Percentiles rank a stretch among this genome's conserved stretches.
Conservation (phyloP, 2,888 invertebrate species). For the Embidobia sp. region DNA sequence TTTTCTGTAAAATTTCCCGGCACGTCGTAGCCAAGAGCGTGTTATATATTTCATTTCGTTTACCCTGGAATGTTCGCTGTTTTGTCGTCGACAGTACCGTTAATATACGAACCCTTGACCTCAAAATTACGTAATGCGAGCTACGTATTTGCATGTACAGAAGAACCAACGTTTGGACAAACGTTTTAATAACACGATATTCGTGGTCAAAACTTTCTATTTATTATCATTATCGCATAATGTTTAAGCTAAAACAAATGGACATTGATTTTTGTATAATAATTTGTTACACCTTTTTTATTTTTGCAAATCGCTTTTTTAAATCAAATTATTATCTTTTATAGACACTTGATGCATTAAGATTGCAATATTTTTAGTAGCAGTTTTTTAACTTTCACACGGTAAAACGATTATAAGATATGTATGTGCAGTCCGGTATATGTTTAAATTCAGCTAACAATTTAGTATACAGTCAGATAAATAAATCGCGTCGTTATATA, state of each 20-base stretch:
- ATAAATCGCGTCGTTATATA: conserved; percentile 4
- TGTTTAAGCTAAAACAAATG: no score
- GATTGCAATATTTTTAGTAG: not conserved
- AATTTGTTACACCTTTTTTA: not conserved
- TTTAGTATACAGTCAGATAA: conserved; percentile 14
- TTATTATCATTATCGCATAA: not conserved
- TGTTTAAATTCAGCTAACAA: not conserved
- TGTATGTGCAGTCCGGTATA: conserved; percentile 26
- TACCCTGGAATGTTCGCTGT: conserved; percentile 57
- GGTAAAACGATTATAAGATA: conserved; percentile 9
- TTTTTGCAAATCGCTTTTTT: no score
- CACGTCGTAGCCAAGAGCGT: conserved; percentile 29
- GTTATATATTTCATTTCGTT: conserved; percentile 50
- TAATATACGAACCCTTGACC: conserved; percentile 49
- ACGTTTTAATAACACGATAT: conserved; percentile 1
- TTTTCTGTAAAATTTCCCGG: conserved; percentile 39
- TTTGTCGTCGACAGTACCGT: conserved; percentile 46
- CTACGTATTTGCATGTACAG: conserved; percentile 23
- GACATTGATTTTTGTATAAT: not conserved
- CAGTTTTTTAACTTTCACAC: conserved; percentile 13
- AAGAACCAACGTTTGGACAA: not conserved
- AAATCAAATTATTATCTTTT: no score
- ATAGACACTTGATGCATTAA: not conserved
- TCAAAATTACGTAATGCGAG: conserved; percentile 40
- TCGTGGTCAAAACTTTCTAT: not conserved